phyloP scores from a whole-genome alignment of 2,113 vertebrate species.

The Sphaerodactylus townsendi region DNA sequence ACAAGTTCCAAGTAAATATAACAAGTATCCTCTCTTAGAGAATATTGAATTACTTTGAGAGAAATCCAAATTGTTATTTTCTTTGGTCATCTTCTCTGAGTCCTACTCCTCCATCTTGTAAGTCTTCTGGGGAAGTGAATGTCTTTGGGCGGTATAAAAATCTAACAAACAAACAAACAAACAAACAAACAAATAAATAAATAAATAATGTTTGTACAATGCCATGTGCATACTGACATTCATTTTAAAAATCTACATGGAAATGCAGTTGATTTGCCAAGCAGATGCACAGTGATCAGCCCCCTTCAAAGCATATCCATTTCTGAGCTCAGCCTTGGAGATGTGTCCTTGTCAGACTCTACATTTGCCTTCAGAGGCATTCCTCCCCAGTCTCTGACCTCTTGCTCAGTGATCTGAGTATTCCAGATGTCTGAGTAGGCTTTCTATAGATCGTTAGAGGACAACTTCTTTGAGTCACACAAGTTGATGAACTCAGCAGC shows the following conservation, averaged over 20 bases:
- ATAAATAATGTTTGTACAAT: neutral
- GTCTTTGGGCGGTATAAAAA: too few species aligned
- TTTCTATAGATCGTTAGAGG: conserved; percentile 3
- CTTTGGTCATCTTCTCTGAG: neutral
- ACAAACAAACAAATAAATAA: too few species aligned
- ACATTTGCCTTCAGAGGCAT: neutral
- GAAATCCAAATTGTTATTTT: neutral
- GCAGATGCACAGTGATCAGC: neutral
- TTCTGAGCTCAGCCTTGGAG: neutral
- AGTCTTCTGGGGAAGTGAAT: neutral
- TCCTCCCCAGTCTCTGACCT: conserved; percentile 17
- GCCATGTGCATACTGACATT: neutral
- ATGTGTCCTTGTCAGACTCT: neutral
- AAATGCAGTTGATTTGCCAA: neutral
- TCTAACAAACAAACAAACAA: too few species aligned
- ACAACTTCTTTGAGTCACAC: conserved; percentile 28
- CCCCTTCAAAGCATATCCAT: neutral
- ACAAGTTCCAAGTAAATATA: neutral
- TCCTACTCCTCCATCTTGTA: neutral
- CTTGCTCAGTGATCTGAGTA: neutral
- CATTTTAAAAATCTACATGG: neutral
- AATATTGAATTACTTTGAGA: neutral
- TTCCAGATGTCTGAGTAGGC: neutral
- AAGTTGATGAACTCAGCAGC: conserved; percentile 22
- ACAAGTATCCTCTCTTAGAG: neutral